Conservation (phyloP, 2,888 invertebrate genomes). For the Phytoseiulus persimilis region DNA sequence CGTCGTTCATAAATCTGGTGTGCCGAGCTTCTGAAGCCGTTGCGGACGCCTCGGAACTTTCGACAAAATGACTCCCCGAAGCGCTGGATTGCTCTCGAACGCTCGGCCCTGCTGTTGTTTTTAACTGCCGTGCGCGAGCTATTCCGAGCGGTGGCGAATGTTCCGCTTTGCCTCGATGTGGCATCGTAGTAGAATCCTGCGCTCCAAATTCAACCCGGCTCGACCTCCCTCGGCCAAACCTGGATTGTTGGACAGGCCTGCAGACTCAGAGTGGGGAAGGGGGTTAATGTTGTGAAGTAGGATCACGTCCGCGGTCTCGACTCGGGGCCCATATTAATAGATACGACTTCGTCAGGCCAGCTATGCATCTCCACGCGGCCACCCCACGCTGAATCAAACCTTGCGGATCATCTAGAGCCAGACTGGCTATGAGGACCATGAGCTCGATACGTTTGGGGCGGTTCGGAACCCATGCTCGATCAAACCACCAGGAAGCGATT, state of each 20-base stretch:
- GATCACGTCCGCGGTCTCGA: background rate
- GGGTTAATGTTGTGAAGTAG: background rate
- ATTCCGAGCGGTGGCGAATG: background rate
- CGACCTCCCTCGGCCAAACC: background rate
- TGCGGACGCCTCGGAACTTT: background rate
- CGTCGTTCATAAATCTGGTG: background rate
- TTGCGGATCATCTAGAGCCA: background rate
- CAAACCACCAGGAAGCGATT: background rate
- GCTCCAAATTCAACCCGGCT: background rate
- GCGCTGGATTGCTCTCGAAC: background rate
- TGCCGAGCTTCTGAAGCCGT: background rate
- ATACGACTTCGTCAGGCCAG: background rate
- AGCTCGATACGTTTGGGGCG: background rate
- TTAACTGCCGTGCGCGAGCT: background rate
- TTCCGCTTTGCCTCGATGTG: background rate
- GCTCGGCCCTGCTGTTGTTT: background rate
- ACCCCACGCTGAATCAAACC: background rate
- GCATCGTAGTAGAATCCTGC: background rate
- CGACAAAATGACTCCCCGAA: background rate
- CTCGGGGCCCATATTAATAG: conserved; percentile 5
- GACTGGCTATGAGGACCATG: background rate
- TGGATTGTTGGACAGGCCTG: background rate
- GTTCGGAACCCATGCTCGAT: background rate
- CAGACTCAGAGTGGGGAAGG: background rate
- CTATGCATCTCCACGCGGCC: background rate